Base-by-base conservation (phyloP, 2,888 invertebrate genomes). In the Parasteatoda lunata region DNA sequence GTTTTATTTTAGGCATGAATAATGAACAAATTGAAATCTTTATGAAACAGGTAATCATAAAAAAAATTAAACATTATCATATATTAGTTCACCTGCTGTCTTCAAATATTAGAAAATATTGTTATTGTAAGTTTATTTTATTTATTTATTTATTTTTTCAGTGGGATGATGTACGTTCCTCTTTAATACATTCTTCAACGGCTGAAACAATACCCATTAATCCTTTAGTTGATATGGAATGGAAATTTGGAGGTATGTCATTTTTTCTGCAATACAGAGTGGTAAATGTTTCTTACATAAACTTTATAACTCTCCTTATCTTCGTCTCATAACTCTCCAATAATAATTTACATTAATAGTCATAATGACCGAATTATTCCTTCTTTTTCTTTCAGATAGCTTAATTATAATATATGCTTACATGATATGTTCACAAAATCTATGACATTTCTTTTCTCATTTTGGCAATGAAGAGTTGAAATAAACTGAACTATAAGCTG, bases 171-270 rank as follows among this genome's bases (percentile, higher is more conserved):
- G 81, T 85, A 13, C 68, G 72, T 75, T 82, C 88, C 3, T 77
- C 73, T 51, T 64, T 88, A 11, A 70, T 78, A 4, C 81, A 78
- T 48, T 51, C 82, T 11, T 73, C 78, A 64, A 47, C 77, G 51
- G 77, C 66, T 51, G 78, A 79, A n/a, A 75, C 72, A 4, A 82
- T 88, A 45, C 73, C 73, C 48, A 87, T 89, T 8, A 89, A 87
- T 72, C 89, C 78, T n/a, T 83, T 89, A 52, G 52, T 89, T 45
- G 89, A 89, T 54, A 89, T 89, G 85, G 89, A 89, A 70, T 89
- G 89, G 89, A 89, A 89, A 77, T 89, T 89, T 82, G 89, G 89
- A 75, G 89, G 87, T 88, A 83, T 69, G 47, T 66, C 7, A 52
- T 30, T 30, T 30, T 30, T 1, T 30, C 30, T 30, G 30, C 30